phyloP scores from a whole-genome alignment of 2,113 vertebrate genomes.

The Channa argus region DNA sequence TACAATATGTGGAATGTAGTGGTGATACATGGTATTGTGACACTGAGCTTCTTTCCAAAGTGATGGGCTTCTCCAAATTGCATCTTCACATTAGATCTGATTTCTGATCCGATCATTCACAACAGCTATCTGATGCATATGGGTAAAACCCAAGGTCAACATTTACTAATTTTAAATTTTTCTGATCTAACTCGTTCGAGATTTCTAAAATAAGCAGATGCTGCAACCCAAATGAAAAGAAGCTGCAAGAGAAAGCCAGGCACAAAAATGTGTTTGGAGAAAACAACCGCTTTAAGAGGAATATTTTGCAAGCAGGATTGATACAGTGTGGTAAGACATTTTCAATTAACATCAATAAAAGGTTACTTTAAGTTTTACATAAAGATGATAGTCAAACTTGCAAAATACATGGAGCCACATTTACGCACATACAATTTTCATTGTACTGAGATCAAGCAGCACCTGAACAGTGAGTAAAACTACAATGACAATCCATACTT shows the following conservation, averaged over 20 bases:
- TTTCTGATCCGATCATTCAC: slow-evolving; percentile 49
- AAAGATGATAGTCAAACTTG: slow-evolving; percentile 82
- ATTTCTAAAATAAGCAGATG: slow-evolving; percentile 59
- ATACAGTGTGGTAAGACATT: slow-evolving; percentile 81
- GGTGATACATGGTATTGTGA: slow-evolving; percentile 83
- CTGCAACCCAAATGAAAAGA: slow-evolving; percentile 47
- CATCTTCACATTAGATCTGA: slow-evolving; percentile 57
- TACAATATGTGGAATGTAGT: slow-evolving; percentile 82
- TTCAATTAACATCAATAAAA: slow-evolving; percentile 83
- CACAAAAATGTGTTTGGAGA: slow-evolving; percentile 67
- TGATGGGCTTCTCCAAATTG: slow-evolving; percentile 49
- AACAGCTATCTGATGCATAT: slow-evolving; percentile 44
- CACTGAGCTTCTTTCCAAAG: slow-evolving; percentile 79
- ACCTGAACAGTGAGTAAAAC: slow-evolving; percentile 80
- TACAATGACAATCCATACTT: slow-evolving; percentile 77
- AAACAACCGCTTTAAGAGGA: slow-evolving; percentile 77
- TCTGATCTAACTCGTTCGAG: slow-evolving; percentile 40
- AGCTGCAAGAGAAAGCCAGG: slow-evolving; percentile 76
- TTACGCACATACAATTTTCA: slow-evolving; percentile 79
- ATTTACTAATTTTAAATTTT: slow-evolving; percentile 25
- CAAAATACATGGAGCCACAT: slow-evolving; percentile 81
- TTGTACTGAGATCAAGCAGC: slow-evolving; percentile 80
- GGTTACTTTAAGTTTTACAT: slow-evolving; percentile 80
- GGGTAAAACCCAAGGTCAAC: slow-evolving; percentile 20
- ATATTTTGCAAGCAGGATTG: slow-evolving; percentile 81